These are phyloP conservation scores for Nibea coibor DNA, from an alignment of 2,113 vertebrate genomes.

Conservation along the genomic window DNA sequence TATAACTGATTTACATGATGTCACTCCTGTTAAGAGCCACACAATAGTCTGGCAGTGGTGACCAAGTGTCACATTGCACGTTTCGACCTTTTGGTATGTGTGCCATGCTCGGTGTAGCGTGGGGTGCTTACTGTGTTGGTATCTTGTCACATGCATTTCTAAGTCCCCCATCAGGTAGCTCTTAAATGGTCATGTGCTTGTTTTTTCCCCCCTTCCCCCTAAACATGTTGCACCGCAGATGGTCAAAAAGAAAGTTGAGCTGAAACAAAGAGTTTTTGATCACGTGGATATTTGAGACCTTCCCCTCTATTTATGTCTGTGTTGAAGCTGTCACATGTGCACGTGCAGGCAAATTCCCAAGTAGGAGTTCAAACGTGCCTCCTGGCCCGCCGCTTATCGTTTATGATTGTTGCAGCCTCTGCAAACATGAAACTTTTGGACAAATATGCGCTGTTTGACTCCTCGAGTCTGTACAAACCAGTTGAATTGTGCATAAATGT, in stretches of 20 bases:
- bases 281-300: background rate
- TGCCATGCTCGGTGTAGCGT: background rate
- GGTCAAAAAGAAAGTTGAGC: background rate
- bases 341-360: conserved; percentile 7
- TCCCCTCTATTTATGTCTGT: background rate
- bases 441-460: background rate
- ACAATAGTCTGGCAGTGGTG: conserved; percentile 17
- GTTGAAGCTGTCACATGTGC: conserved; percentile 1
- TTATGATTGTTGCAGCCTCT: background rate
- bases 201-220: background rate
- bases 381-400: background rate
- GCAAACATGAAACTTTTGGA: conserved; percentile 1
- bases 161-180: conserved; percentile 16
- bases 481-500: background rate
- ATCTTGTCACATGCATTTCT: conserved; percentile 18
- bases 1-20: background rate
- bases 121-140: background rate
- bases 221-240: background rate
- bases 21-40: background rate
- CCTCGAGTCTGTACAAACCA: background rate
- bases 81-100: conserved; percentile 36
- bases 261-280: background rate
- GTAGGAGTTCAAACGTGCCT: background rate
- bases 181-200: background rate
- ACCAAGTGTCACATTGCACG: conserved; percentile 41